phyloP scores from a whole-genome alignment of 1,140 invertebrate genomes.

The Ptiloglossa arizonensis region DNA sequence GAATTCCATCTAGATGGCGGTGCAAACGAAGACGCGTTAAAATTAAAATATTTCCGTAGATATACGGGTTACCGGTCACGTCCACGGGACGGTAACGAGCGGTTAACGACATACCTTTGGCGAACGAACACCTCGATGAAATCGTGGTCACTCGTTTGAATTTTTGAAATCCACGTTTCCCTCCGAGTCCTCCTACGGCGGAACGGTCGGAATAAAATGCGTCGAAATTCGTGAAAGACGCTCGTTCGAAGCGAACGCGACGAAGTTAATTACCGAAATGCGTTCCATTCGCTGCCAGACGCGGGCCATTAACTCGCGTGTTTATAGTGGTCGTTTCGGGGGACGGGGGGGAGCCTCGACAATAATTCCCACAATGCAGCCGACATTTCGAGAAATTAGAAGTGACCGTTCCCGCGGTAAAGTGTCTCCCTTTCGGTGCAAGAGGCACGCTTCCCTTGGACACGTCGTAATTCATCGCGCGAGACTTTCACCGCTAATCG shows the following conservation, averaged over 20 bases:
- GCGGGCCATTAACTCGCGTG: conserved; percentile 11
- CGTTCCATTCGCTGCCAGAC: background rate
- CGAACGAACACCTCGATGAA: too few species aligned
- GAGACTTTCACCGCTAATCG: conserved; percentile 59
- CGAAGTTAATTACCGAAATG: conserved; percentile 32
- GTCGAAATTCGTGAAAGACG: conserved; percentile 4
- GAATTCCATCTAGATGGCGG: too few species aligned
- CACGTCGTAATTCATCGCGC: conserved; percentile 47
- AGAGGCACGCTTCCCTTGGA: conserved; percentile 11
- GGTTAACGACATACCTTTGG: too few species aligned
- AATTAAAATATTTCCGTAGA: too few species aligned
- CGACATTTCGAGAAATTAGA: conserved; percentile 37
- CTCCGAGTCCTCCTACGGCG: too few species aligned
- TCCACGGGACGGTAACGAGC: too few species aligned
- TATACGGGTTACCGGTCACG: too few species aligned
- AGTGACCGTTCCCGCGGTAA: background rate
- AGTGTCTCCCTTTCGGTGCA: background rate
- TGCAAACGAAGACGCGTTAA: too few species aligned
- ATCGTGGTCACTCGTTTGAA: too few species aligned
- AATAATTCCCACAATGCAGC: conserved; percentile 14
- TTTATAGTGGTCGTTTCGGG: conserved; percentile 31
- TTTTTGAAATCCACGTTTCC: too few species aligned
- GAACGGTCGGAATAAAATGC: background rate
- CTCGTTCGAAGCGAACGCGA: conserved; percentile 4
- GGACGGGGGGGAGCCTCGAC: background rate